Evolutionary conservation across 2,888 invertebrate species (phyloP), one percentile per base, ranked within the genome.

Genomic region (Aspidiotus destructor): DNA sequence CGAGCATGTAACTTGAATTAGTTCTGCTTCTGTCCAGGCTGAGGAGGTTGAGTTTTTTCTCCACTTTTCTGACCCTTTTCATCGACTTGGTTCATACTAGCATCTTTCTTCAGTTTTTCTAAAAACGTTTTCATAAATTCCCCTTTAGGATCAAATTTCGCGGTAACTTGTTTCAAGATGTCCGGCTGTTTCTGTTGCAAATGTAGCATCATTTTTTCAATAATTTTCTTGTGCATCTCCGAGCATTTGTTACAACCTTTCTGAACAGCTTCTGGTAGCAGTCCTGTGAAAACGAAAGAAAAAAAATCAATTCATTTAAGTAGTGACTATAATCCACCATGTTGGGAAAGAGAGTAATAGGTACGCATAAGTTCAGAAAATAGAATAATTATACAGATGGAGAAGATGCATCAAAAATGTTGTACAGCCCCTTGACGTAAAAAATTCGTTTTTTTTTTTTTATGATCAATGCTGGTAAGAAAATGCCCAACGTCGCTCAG

Each of bases 121-220:
- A 69, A 53, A 54, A 69, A 69, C 6, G 62, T 62, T 17, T 69
- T 70, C 70, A 73, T 62, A 73, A 72, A 72, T 71, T 73, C 70
- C 73, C 75, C 73, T 6, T 74, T 72, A 0, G 76, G 75, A 71
- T 78, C 79, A 70, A 77, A 78, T 70, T 77, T 77, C 44, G 74
- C 75, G 13, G 72, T 73, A 8, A 79, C 74, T 64, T 76, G 72
- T n/a, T 74, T 72, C 77, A 78, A 77, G 70, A 75, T 75, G 0
- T 74, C 74, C 0, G 74, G 69, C 67, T 79, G 77, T 0, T 79
- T 58, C 73, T 79, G 78, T 72, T 79, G 77, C 13, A 81, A 74
- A 72, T 78, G 77, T 0, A 70, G 74, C 69, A 80, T 77, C 16
- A 80, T 71, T 69, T 71, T 70, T 68, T 72, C 72, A 41, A 71